Conservation (phyloP, 2,888 invertebrate species). For the Limnephilus marmoratus region DNA sequence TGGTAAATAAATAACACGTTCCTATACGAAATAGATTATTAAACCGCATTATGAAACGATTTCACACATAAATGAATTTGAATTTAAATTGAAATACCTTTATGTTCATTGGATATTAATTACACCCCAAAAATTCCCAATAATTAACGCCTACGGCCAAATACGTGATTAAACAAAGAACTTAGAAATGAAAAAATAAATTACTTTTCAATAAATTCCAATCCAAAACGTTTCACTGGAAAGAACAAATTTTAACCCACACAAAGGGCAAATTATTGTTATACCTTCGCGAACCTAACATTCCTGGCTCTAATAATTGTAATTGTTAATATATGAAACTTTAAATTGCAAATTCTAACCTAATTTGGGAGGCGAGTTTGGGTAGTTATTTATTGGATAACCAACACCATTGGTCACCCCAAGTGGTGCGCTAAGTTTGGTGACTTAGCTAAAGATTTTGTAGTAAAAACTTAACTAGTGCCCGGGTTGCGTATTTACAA, state of each 20-base stretch:
- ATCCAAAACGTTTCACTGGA: not conserved
- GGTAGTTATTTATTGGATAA: no score
- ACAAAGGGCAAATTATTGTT: not conserved
- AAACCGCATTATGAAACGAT: no score
- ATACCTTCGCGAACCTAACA: not conserved
- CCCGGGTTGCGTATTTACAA: no score
- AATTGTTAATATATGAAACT: not conserved
- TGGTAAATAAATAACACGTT: not conserved
- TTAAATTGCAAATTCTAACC: no score
- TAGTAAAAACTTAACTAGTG: no score
- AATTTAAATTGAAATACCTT: not conserved
- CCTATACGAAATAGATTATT: not conserved
- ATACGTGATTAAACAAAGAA: not conserved
- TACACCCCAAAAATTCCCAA: not conserved
- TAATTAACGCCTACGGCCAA: not conserved
- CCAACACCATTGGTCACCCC: no score
- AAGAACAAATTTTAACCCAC: not conserved
- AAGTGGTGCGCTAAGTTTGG: no score
- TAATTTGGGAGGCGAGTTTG: no score
- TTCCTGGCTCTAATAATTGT: not conserved
- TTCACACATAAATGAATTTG: no score
- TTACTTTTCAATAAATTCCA: not conserved
- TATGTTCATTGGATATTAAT: not conserved
- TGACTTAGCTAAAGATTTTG: no score
- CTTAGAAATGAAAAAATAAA: not conserved